Conservation (phyloP, 2,888 invertebrate species). For the Clostera curtula region DNA sequence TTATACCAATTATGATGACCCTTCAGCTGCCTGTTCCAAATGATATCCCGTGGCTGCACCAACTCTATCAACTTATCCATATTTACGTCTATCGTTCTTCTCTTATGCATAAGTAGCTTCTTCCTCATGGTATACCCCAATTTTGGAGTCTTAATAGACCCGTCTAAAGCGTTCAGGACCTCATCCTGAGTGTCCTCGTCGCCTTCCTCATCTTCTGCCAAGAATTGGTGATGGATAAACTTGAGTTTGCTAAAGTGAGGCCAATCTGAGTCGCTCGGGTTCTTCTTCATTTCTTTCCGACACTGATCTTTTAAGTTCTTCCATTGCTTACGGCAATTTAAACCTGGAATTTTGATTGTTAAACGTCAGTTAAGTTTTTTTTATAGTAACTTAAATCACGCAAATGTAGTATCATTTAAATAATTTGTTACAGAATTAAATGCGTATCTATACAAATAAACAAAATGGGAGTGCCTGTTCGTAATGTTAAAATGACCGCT, state of each 20-base stretch:
- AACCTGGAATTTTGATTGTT: conserved; percentile 54
- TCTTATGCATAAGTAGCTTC: conserved; percentile 58
- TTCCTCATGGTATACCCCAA: conserved; percentile 64
- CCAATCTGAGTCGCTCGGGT: conserved; percentile 57
- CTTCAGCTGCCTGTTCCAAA: conserved; percentile 64
- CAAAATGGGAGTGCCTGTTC: no score
- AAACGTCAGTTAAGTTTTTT: no score
- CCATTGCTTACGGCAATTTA: conserved; percentile 67
- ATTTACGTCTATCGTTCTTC: conserved; percentile 59
- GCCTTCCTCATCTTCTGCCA: conserved; percentile 58
- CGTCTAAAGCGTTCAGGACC: conserved; percentile 51
- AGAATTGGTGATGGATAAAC: conserved; percentile 62
- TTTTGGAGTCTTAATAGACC: conserved; percentile 59
- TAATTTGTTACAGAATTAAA: no score
- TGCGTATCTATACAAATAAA: no score
- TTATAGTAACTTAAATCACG: no score
- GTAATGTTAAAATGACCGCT: no score
- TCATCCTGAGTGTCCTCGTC: conserved; percentile 57
- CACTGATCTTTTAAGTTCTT: conserved; percentile 69
- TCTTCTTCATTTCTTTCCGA: conserved; percentile 66
- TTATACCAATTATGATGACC: conserved; percentile 70
- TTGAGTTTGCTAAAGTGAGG: conserved; percentile 58
- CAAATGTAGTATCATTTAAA: no score
- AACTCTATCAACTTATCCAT: conserved; percentile 59
- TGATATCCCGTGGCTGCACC: conserved; percentile 51